These are phyloP conservation scores for Sphaerodactylus townsendi DNA, from an alignment of 2,113 vertebrate species.

Conservation along the genomic window DNA sequence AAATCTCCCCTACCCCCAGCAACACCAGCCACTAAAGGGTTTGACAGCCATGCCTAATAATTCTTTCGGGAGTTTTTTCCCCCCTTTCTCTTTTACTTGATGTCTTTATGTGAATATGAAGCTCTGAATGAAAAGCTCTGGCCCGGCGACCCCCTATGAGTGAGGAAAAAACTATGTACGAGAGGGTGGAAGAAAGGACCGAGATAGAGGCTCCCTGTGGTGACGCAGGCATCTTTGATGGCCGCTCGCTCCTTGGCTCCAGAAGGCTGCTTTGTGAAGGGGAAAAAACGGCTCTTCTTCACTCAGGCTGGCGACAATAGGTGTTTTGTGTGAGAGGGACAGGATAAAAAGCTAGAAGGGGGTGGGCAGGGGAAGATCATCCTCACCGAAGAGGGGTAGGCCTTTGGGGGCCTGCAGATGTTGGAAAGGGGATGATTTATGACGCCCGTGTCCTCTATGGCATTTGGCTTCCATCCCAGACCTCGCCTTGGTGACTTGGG, in stretches of 20 bases:
- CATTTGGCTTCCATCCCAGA: constrained; percentile 94
- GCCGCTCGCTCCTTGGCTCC: constrained; percentile 88
- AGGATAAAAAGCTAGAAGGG: constrained; percentile 73
- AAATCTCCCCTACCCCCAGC: constrained; percentile 3
- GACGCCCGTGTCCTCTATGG: constrained; percentile 87
- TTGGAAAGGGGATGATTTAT: constrained; percentile 93
- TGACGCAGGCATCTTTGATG: constrained; percentile 85
- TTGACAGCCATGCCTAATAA: constrained; percentile 99
- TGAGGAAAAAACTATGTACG: constrained; percentile 83
- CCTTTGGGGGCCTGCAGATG: constrained; percentile 87
- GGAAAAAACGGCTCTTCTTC: constrained; percentile 90
- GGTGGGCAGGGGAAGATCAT: constrained; percentile 74
- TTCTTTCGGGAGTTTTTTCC: constrained; percentile 86
- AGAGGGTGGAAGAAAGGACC: constrained; percentile 68
- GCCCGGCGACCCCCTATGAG: constrained; percentile 85
- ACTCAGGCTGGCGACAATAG: constrained; percentile 86
- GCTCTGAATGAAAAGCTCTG: constrained; percentile 89
- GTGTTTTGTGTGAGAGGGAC: constrained; percentile 87
- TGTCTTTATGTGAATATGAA: constrained; percentile 96
- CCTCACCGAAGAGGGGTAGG: constrained; percentile 82
- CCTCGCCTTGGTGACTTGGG: constrained; percentile 68
- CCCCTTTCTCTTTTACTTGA: constrained; percentile 85
- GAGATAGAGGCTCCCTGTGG: constrained; percentile 82
- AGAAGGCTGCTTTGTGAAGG: constrained; percentile 87
- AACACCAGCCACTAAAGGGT: constrained; percentile 75